Evolutionary conservation across 2,797 vertebrate species (phyloP), one percentile per base, ranked within the genome.

Genomic region (Threskiornis aethiopicus): DNA sequence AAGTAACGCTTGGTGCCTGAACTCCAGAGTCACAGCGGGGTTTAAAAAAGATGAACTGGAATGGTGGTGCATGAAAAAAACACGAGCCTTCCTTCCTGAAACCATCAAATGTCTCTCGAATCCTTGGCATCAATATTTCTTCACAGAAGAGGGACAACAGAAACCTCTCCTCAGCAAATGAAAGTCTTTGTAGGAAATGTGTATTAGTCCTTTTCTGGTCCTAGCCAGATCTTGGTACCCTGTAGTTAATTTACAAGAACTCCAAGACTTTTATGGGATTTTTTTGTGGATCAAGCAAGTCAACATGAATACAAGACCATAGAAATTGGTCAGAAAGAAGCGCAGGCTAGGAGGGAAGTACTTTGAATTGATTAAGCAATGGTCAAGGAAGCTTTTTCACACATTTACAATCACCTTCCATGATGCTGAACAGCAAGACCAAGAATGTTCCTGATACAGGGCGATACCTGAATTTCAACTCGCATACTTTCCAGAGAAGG

Each of bases 1-100:
- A 92, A 89, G 95, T 41, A 89, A 82, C 0, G 37, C 92, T 96
- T 39, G 75, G 94, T 87, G 39, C 91, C 94, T 94, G 84, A 96
- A 85, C 88, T 95, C 94, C 65, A 90, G 93, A 96, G 92, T 86
- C 94, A 87, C 87, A 94, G 88, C 51, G 12, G 81, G 82, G 73
- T 79, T 97, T 88, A 35, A 89, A 94, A 93, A 87, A 92, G 78
- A 94, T 73, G 42, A 95, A 84, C 91, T 47, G 82, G 69, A 91
- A 87, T 49, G 54, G 61, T 83, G 12, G 39, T 59, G 29, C 26
- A 96, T 96, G 39, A 95, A 95, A 96, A 92, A 92, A 92, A 85
- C 87, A 96, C 91, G 79, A 97, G 79, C 29, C 75, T 89, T 49
- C 89, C 71, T 89, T 91, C 92, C 54, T 61, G 42, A 91, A 83